Evolutionary conservation across 1,140 invertebrate genomes (phyloP), one percentile per base, ranked within the genome.

Genomic region (Tetragnatha versicolor): DNA sequence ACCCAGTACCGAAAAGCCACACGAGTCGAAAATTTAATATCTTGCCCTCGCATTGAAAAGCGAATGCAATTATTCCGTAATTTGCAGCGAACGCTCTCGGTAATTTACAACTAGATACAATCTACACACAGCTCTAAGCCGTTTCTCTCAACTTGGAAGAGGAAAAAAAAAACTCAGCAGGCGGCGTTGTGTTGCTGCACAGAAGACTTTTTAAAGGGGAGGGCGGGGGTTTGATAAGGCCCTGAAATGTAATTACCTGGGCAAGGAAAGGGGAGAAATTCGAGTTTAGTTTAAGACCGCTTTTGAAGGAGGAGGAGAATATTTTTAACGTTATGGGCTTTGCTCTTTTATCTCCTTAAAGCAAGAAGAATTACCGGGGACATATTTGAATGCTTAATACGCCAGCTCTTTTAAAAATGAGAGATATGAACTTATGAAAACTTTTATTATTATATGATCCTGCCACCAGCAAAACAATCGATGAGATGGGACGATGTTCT

Each of bases 11-110:
- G n/a, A n/a, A n/a, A n/a, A n/a, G n/a, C n/a, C n/a, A n/a, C n/a
- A n/a, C n/a, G 27, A 63, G 60, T 63, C 60, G 35, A 63, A 63
- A 63, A 63, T 63, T 63, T 63, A 63, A 63, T 63, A 63, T 63
- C 60, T 12, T n/a, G n/a, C 33, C 22, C 35, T n/a, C 27, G 60
- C 60, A 63, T 39, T 63, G 60, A 63, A 63, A 63, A 37, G 60
- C 33, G 60, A 39, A 63, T 63, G 60, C 60, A 63, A 63, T 63
- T 63, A 63, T 63, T 63, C 12, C 42, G 60, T 63, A 63, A 63
- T 63, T 63, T 63, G 60, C 60, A 63, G 60, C 9, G n/a, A 20
- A 63, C 33, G 31, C 33, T 17, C 31, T 4, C 17, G 35, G 60
- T 63, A 63, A 63, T 63, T 63, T 63, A 63, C 60, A 63, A 9